Evolutionary conservation across 2,797 vertebrate genomes (phyloP).

Genomic region (Sphenopsis melanotis): DNA sequence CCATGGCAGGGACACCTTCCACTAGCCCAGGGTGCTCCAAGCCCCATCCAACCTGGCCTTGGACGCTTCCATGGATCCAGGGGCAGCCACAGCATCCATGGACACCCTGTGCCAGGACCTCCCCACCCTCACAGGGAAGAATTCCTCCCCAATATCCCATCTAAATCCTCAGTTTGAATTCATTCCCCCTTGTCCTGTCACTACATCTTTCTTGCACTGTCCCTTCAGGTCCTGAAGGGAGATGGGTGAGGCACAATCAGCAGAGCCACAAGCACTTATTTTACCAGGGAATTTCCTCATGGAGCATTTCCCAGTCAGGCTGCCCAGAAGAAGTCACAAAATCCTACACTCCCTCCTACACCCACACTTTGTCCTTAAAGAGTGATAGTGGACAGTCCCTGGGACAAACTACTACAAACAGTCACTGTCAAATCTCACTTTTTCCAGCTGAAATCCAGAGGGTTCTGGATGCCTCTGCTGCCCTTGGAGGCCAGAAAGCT

Average conservation of each 20-base stretch:
- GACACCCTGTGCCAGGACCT: background rate
- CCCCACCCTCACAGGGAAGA: fast-evolving
- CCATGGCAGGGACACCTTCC: background rate
- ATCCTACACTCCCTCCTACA: background rate
- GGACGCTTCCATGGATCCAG: background rate
- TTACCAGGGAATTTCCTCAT: background rate
- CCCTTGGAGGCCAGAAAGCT: background rate
- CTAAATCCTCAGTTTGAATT: background rate
- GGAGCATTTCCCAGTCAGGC: background rate
- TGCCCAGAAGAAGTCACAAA: background rate
- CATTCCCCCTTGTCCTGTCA: background rate
- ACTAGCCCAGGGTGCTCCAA: fast-evolving
- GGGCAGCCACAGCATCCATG: background rate
- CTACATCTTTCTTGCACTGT: background rate
- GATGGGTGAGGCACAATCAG: background rate
- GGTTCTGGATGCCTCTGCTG: background rate
- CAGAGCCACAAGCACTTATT: background rate
- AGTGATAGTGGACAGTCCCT: background rate
- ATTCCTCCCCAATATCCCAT: background rate
- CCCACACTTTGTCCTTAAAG: background rate
- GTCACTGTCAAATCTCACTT: background rate
- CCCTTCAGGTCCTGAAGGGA: background rate
- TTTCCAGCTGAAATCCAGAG: background rate
- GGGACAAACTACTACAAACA: background rate
- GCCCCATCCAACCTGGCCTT: fast-evolving